These are phyloP conservation scores for Sander lucioperca DNA, from an alignment of 2,113 vertebrate species.

Conservation along the genomic window DNA sequence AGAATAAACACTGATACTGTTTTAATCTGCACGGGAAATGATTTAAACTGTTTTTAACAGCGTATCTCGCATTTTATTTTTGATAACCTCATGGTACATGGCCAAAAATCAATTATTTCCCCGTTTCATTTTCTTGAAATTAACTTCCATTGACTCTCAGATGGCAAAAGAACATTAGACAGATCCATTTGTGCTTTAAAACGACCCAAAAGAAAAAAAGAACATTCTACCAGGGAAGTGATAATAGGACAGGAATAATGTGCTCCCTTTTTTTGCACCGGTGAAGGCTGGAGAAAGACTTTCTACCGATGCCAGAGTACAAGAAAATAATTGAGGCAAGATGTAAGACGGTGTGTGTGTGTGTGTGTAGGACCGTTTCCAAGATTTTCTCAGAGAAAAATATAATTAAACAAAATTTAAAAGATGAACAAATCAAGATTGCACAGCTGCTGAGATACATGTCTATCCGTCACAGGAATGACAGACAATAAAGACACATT, in stretches of 20 bases:
- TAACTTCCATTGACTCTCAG: too few species aligned
- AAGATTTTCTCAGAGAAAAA: neutral
- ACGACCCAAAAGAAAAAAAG: neutral
- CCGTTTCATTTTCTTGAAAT: too few species aligned
- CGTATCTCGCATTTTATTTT: neutral
- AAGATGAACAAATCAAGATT: neutral
- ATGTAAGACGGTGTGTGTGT: neutral
- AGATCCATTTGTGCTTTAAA: neutral
- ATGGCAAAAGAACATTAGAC: too few species aligned
- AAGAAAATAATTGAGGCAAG: too few species aligned
- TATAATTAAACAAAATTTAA: neutral
- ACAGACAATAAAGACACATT: slow-evolving; percentile 59
- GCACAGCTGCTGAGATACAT: neutral
- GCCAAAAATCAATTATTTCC: too few species aligned
- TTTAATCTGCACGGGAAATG: neutral
- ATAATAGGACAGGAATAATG: too few species aligned
- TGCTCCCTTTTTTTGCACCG: too few species aligned
- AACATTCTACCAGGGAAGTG: neutral
- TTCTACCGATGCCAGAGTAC: too few species aligned
- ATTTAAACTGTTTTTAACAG: neutral
- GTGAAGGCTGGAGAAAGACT: neutral
- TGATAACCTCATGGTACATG: neutral
- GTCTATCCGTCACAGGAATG: neutral
- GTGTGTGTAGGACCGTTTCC: neutral
- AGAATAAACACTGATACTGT: neutral